phyloP scores from a whole-genome alignment of 2,113 vertebrate genomes.

The Malurus alboscapulatus region DNA sequence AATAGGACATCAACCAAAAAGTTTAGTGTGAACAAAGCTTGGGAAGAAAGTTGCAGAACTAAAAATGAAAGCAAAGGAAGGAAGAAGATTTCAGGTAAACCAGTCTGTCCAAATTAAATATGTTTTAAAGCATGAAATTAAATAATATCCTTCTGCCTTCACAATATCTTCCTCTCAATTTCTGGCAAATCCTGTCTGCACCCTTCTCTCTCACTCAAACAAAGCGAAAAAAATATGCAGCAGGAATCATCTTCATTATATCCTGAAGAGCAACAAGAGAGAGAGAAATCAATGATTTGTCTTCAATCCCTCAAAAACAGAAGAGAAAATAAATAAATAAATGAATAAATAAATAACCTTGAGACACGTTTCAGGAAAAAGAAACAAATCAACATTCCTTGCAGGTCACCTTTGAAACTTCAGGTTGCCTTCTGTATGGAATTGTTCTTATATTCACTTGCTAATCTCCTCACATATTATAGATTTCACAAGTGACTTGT shows the following conservation, averaged over 20 bases:
- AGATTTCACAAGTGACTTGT: constrained; percentile 65
- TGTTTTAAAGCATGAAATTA: neutral
- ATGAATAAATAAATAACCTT: neutral
- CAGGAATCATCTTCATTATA: neutral
- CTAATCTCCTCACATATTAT: constrained; percentile 54
- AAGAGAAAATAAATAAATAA: neutral
- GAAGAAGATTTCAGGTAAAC: neutral
- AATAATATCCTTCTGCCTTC: neutral
- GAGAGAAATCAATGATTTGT: neutral
- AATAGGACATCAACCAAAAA: neutral
- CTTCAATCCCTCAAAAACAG: neutral
- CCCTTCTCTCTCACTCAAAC: accelerated
- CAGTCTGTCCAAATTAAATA: neutral
- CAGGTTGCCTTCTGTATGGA: neutral
- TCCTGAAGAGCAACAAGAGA: neutral
- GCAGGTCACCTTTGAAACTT: constrained; percentile 6
- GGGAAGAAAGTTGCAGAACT: neutral
- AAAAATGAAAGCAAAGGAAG: neutral
- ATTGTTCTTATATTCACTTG: neutral
- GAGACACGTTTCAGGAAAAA: neutral
- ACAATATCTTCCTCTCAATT: neutral
- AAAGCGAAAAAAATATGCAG: neutral
- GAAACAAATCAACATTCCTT: neutral
- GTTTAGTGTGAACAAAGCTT: neutral
- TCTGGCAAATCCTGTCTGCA: neutral